These are phyloP conservation scores for Eudorcas thomsonii DNA, from an alignment of 2,113 vertebrate genomes.

Conservation along the genomic window DNA sequence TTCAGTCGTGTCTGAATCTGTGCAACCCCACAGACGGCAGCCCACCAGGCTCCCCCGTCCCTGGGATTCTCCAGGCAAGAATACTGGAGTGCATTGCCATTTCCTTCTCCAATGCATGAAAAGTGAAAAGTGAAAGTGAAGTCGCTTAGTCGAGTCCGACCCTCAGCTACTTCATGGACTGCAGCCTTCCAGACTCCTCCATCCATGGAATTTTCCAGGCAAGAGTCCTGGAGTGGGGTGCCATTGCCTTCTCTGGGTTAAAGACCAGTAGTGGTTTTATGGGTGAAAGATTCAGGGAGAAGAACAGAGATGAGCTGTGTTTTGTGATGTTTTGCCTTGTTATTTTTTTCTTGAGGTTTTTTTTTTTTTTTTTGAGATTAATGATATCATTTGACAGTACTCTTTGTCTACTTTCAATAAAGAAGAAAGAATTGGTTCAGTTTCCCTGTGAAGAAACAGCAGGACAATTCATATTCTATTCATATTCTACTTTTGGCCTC, in stretches of 20 bases:
- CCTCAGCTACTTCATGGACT: too few species aligned
- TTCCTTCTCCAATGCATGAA: too few species aligned
- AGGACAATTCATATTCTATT: neutral
- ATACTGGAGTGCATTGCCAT: too few species aligned
- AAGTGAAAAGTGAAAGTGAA: too few species aligned
- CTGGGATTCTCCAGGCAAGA: too few species aligned
- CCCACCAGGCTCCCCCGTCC: too few species aligned
- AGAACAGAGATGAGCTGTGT: neutral
- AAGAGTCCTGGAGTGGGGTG: too few species aligned
- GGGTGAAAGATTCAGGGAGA: neutral
- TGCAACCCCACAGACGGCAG: accelerated
- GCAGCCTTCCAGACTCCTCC: too few species aligned
- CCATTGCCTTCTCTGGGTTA: neutral
- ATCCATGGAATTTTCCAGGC: too few species aligned
- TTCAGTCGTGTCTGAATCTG: too few species aligned
- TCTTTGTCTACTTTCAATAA: neutral
- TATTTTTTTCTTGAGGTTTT: neutral
- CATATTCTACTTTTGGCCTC: neutral
- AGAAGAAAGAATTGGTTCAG: neutral
- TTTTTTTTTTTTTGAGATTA: neutral
- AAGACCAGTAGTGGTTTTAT: neutral
- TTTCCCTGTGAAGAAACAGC: neutral
- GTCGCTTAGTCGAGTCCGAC: too few species aligned
- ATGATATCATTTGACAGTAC: neutral
- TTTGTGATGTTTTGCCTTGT: neutral